A percentile compares a stretch with the other conserved stretches of the same genome.
phyloP scores from a whole-genome alignment of 92 coral and sea anemone species.

The Epizoanthus fatuus region DNA sequence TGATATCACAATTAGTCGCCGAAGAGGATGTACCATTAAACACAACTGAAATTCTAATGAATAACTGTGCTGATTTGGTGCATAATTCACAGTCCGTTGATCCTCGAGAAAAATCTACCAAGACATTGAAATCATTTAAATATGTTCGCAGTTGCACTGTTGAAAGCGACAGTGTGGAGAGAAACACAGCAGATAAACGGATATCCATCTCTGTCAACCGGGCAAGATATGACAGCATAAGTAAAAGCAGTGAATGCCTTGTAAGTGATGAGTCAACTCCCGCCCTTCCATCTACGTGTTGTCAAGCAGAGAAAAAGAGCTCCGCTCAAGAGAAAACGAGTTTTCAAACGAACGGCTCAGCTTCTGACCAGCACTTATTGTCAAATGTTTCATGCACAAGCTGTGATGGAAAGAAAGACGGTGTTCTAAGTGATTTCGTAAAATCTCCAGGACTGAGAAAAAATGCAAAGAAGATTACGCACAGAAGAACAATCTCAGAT shows the following conservation, averaged over 20 bases:
- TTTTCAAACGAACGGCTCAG: not conserved
- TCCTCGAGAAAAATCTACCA: not conserved
- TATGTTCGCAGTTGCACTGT: not conserved
- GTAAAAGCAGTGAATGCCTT: not conserved
- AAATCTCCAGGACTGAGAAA: not conserved
- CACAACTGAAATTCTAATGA: not conserved
- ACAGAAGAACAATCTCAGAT: conserved; percentile 46
- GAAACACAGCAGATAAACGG: not conserved
- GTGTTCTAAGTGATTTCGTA: not conserved
- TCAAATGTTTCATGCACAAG: too few relatives aligned
- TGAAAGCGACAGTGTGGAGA: not conserved
- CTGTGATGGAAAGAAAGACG: not conserved
- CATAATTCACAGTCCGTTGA: not conserved
- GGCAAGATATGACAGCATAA: not conserved
- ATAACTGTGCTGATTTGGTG: not conserved
- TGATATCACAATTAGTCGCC: not conserved
- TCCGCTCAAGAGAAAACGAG: not conserved
- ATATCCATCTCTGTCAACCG: not conserved
- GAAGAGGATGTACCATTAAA: not conserved
- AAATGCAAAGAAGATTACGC: not conserved
- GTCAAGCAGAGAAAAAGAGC: not conserved
- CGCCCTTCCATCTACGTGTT: not conserved
- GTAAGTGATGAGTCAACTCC: not conserved
- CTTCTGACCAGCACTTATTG: not conserved
- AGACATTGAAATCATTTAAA: not conserved